Base-by-base conservation (phyloP, 2,797 vertebrate species). In the Hydrocynus forskahlii region DNA sequence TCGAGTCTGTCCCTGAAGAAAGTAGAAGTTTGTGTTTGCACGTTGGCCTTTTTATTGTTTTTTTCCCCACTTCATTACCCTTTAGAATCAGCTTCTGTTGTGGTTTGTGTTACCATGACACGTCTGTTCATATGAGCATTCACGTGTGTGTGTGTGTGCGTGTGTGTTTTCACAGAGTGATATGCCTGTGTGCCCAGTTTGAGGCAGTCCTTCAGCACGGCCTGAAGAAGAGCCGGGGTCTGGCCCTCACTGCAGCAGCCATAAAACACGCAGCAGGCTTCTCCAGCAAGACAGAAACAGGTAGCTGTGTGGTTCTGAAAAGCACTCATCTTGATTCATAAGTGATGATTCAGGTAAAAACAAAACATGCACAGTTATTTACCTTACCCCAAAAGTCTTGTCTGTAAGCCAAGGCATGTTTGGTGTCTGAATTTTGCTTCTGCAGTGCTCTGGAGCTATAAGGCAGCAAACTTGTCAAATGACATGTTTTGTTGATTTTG, bases 181-280 rank as follows among this genome's bases (percentile, higher is more conserved):
- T 98, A 83, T 99, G 98, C 85, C 92, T 99, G 76, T 99, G 98
- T 35, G 98, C 97, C 85, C 97, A 99, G 94, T 97, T 99, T 84
- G 98, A 99, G 88, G 94, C 94, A 0, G 97, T 98, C 83, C 91
- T 99, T 79, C 98, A 99, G 92, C 97, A 99, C 8, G 98, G 98
- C 60, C 92, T 99, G 93, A 96, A 93, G 93, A 97, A 96, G 91
- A 98, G 93, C 83, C 91, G 96, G 35, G 98, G 97, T 2, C 85
- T 99, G 79, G 97, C 98, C 0, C 93, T 99, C 79, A 99, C 97
- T 0, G 97, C 97, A 0, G 97, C 97, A 0, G 97, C 97, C 0
- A 94, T 99, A 87, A 99, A 97, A 87, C 98, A 99, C 87, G 98
- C 94, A 0, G 97, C 97, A 0, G 97, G 98, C 83, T 97, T 99